Evolutionary conservation across 2,797 vertebrate species (phyloP).

Genomic region (Halcyon chelicuti): DNA sequence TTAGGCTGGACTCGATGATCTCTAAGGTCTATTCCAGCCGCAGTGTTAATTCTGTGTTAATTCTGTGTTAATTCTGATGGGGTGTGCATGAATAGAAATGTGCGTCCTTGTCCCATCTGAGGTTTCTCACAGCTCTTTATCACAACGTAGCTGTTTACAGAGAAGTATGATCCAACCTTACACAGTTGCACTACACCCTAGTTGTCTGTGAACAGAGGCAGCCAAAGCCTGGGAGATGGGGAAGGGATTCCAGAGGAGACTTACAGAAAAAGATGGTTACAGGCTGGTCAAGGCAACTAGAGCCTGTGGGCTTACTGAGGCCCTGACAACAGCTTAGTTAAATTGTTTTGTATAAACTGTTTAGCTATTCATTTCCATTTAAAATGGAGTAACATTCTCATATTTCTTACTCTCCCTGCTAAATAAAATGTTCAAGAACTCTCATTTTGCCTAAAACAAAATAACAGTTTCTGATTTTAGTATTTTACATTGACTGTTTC

Average conservation of each 20-base stretch:
- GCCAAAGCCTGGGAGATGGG: neutral
- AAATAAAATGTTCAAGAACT: neutral
- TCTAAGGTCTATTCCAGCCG: no score
- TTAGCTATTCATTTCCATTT: neutral
- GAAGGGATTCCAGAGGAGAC: neutral
- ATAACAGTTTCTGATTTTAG: neutral
- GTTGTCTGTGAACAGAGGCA: neutral
- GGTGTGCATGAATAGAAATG: neutral
- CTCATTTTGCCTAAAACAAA: conserved; percentile 11
- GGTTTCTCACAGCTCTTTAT: neutral
- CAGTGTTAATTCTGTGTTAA: no score
- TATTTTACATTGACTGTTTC: neutral
- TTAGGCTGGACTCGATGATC: no score
- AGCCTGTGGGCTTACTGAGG: neutral
- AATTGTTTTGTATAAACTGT: neutral
- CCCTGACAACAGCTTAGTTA: neutral
- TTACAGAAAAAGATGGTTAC: neutral
- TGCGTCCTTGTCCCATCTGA: neutral
- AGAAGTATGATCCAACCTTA: neutral
- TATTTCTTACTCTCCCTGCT: neutral
- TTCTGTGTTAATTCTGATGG: no score
- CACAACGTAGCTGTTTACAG: neutral
- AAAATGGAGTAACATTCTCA: neutral
- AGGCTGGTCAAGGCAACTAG: neutral
- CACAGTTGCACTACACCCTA: neutral